Evolutionary conservation across 2,113 vertebrate genomes (phyloP).

Genomic region (Cygnus buccinator): DNA sequence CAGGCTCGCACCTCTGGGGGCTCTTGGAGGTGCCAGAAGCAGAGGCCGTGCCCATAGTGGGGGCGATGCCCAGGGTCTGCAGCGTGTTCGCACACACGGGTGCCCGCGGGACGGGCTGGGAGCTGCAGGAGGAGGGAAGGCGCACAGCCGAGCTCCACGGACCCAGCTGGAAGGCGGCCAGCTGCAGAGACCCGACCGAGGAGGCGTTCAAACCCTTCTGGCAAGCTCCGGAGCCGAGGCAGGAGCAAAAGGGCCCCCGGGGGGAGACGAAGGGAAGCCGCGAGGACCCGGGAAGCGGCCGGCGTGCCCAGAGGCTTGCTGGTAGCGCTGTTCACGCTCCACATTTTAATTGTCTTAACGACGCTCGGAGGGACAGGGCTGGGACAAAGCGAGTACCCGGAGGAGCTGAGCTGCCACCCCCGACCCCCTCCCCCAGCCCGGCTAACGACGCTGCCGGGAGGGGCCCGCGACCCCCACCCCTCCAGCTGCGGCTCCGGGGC

Average conservation of each 20-base stretch:
- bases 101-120: neutral
- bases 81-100: neutral
- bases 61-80: neutral
- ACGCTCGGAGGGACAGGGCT: constrained; percentile 25
- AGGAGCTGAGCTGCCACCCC: constrained; percentile 33
- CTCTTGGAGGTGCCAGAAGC: too few relatives aligned
- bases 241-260: neutral
- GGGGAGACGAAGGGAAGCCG: neutral
- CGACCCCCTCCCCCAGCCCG: neutral
- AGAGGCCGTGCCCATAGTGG: neutral
- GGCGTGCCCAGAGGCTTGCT: neutral
- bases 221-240: neutral
- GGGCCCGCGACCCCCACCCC: neutral
- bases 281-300: neutral
- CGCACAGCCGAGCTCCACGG: neutral
- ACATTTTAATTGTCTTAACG: constrained; percentile 57
- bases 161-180: neutral
- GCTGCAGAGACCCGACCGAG: neutral
- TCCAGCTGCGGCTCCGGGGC: neutral
- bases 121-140: neutral
- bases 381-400: neutral
- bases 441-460: constrained; percentile 9
- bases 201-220: neutral
- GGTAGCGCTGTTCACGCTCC: constrained; percentile 16
- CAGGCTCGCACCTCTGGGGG: neutral